These are phyloP conservation scores for Clarias pachynema DNA, from an alignment of 2,797 vertebrate species.

Conservation along the genomic window DNA sequence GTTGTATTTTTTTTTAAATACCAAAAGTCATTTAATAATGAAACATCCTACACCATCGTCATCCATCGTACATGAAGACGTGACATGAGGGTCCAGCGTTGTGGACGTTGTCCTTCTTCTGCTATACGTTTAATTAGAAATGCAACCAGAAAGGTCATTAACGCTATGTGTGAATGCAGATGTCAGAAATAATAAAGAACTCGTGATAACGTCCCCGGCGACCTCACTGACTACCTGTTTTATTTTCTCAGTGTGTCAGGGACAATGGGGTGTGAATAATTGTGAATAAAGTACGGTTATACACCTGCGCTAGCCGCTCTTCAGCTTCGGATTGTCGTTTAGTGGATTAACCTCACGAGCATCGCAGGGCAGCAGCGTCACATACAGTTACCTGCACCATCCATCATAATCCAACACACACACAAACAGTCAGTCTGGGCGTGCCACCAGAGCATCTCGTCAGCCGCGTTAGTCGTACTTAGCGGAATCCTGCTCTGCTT, in stretches of 20 bases:
- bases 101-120: background rate
- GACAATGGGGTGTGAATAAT: conserved; percentile 8
- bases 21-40: background rate
- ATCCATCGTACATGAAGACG: background rate
- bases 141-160: background rate
- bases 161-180: background rate
- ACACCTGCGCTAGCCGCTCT: background rate
- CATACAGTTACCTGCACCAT: conserved; percentile 43
- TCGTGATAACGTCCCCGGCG: background rate
- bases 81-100: background rate
- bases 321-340: conserved; percentile 35
- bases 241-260: background rate
- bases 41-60: background rate
- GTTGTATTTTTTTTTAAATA: background rate
- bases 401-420: conserved; percentile 39
- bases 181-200: background rate
- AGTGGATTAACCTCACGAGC: conserved; percentile 44
- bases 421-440: background rate
- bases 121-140: background rate
- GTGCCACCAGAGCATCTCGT: conserved; percentile 32
- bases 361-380: conserved; percentile 17
- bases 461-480: conserved; percentile 40
- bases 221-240: background rate
- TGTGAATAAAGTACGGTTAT: background rate
- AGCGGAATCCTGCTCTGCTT: conserved; percentile 47